phyloP scores from a whole-genome alignment of 2,113 vertebrate species.

The Lipophrys pholis region DNA sequence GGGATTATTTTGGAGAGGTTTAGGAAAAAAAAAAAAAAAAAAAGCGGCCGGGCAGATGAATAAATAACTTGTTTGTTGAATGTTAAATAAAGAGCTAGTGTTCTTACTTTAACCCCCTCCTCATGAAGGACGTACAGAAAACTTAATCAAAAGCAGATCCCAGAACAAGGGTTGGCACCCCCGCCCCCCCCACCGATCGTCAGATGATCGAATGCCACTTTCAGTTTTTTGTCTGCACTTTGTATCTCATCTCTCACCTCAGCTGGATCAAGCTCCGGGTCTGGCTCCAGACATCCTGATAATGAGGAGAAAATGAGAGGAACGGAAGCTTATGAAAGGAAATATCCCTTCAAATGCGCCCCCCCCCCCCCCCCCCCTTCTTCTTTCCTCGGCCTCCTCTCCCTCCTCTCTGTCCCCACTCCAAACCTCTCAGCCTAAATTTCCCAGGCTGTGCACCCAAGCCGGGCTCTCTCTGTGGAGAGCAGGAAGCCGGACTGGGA shows the following conservation, averaged over 20 bases:
- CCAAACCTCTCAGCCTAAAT: slow-evolving; percentile 49
- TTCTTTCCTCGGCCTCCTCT: slow-evolving; percentile 16
- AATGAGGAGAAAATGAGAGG: slow-evolving; percentile 77
- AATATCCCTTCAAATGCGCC: slow-evolving; percentile 71
- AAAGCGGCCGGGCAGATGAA: slow-evolving; percentile 31
- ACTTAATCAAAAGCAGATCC: slow-evolving; percentile 56
- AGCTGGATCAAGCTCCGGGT: slow-evolving; percentile 56
- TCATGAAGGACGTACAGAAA: slow-evolving; percentile 23
- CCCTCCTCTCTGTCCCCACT: slow-evolving; percentile 53
- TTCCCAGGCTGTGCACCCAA: slow-evolving; percentile 58
- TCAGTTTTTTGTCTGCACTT: slow-evolving; percentile 60
- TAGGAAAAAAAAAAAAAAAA: neutral
- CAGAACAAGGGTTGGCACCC: slow-evolving; percentile 19
- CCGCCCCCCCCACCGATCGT: slow-evolving; percentile 6
- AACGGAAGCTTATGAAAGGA: slow-evolving; percentile 74
- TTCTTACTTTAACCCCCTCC: slow-evolving; percentile 36
- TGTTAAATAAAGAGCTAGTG: slow-evolving; percentile 29
- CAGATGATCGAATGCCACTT: slow-evolving; percentile 58
- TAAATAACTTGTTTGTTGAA: slow-evolving; percentile 53
- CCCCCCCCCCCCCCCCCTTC: too few relatives aligned
- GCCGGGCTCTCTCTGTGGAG: slow-evolving; percentile 51
- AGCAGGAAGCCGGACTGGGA: slow-evolving; percentile 62
- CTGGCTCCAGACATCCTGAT: slow-evolving; percentile 72
- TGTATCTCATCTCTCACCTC: slow-evolving; percentile 68
- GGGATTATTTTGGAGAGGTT: slow-evolving; percentile 22